Base-by-base conservation (phyloP, 2,888 invertebrate genomes). In the Priocnemis perturbator region DNA sequence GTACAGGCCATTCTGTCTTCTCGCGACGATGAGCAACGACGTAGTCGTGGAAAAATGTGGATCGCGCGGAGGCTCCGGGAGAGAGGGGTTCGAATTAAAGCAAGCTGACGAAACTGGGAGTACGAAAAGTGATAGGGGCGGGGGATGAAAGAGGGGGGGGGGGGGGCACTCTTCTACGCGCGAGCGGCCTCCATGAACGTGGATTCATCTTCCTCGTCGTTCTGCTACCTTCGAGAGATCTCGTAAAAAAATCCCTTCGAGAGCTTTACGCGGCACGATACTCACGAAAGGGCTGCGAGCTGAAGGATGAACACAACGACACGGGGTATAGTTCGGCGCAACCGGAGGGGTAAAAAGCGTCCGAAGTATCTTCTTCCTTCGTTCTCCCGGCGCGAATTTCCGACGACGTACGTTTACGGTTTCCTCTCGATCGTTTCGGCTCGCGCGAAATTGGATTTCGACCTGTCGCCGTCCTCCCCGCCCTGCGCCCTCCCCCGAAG, bases 371-470 rank as follows among this genome's bases (percentile, higher is more conserved):
- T 37, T 23, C 47, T 14, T 58, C 57, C 55, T 61, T 58, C 53
- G 55, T 57, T 66, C 61, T 61, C 60, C 21, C 26, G 37, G 64
- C 67, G 63, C 71, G 68, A 74, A 77, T 72, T 78, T 69, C 60
- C 71, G 58, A 56, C 58, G 55, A 64, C 50, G 65, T 65, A 72
- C 64, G 66, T 74, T 74, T 64, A 72, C 57, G 60, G 60, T 64
- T 64, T 48, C 60, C 68, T 37, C 37, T 56, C 37, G 72, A 77
- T 64, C 74, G 72, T 74, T 70, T 68, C 62, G 68, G 61, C 64
- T 78, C 68, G 60, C 70, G 57, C 62, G 75, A 74, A 71, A 78
- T 78, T 78, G 78, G 70, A 78, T 78, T 78, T 78, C 78, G 71
- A 66, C 37, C 70, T 69, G 63, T 68, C n/a, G n/a, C 65, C 47